These are phyloP conservation scores for Suricata suricatta DNA, from an alignment of 2,113 vertebrate species.

Conservation along the genomic window DNA sequence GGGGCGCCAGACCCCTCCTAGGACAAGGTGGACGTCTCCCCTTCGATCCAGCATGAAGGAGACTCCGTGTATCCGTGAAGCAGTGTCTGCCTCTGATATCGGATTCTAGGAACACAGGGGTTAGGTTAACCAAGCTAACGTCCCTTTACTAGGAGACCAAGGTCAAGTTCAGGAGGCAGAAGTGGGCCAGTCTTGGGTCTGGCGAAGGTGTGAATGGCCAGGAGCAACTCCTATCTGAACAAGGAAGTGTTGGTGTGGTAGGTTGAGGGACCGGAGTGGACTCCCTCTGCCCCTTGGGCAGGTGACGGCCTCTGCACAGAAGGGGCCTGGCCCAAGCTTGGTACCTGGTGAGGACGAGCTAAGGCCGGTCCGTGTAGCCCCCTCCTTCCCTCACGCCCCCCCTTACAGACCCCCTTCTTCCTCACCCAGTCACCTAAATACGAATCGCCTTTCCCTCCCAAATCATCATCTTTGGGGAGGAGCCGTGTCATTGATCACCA, in stretches of 20 bases:
- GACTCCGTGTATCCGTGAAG: fast-evolving
- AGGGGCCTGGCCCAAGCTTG: not conserved
- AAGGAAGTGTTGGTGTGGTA: not conserved
- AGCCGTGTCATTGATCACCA: not conserved
- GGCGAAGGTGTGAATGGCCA: not conserved
- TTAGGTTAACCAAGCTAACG: not conserved
- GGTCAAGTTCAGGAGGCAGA: not conserved
- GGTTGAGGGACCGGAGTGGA: not conserved
- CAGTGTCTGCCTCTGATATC: not conserved
- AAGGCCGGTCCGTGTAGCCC: fast-evolving
- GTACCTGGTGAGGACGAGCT: fast-evolving
- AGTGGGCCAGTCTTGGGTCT: not conserved
- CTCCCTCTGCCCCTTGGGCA: not conserved
- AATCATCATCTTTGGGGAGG: not conserved
- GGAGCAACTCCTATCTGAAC: not conserved
- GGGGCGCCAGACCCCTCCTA: not conserved
- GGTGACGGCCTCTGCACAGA: not conserved
- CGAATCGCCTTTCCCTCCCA: not conserved
- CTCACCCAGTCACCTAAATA: not conserved
- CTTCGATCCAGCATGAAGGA: not conserved
- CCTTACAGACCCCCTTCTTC: not conserved
- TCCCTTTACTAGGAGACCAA: not conserved
- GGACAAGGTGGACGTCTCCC: not conserved
- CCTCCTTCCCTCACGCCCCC: not conserved
- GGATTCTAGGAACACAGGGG: not conserved